These are phyloP conservation scores for Acipenser ruthenus DNA, from an alignment of 2,797 vertebrate species.

Conservation along the genomic window DNA sequence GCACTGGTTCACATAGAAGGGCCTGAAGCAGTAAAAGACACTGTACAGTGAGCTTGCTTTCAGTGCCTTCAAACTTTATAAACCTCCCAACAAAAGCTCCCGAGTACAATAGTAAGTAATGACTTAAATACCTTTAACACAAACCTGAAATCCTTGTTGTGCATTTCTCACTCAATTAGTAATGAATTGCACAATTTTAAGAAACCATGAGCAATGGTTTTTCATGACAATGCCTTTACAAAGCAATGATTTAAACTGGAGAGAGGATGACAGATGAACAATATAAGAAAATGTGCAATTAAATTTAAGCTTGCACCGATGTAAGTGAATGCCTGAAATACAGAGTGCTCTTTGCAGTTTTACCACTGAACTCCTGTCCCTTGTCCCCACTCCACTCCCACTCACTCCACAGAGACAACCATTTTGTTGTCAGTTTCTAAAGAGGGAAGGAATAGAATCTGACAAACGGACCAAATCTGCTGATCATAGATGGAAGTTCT, in stretches of 20 bases:
- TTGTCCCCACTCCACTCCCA: too few species aligned
- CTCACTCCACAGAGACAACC: too few species aligned
- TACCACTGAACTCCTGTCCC: too few species aligned
- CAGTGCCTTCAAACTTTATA: neutral
- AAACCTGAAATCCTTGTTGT: neutral
- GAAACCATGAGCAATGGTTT: neutral
- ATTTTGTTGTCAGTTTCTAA: neutral
- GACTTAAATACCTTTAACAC: neutral
- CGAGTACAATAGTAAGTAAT: neutral
- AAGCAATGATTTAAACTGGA: too few species aligned
- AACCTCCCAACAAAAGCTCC: neutral
- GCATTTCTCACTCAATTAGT: neutral
- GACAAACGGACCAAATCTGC: neutral
- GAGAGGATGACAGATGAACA: too few species aligned
- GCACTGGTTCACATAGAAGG: too few species aligned
- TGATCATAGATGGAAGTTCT: neutral
- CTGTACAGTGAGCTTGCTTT: neutral
- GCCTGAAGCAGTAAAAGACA: neutral
- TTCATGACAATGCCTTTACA: neutral
- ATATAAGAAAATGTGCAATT: too few species aligned
- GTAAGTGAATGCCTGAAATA: too few species aligned
- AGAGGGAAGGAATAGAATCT: neutral
- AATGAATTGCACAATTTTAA: neutral
- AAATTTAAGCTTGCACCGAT: too few species aligned
- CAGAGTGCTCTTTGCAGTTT: too few species aligned